These are phyloP conservation scores for Noctuana brunneofusca DNA, from an alignment of 2,888 invertebrate genomes.

Conservation along the genomic window DNA sequence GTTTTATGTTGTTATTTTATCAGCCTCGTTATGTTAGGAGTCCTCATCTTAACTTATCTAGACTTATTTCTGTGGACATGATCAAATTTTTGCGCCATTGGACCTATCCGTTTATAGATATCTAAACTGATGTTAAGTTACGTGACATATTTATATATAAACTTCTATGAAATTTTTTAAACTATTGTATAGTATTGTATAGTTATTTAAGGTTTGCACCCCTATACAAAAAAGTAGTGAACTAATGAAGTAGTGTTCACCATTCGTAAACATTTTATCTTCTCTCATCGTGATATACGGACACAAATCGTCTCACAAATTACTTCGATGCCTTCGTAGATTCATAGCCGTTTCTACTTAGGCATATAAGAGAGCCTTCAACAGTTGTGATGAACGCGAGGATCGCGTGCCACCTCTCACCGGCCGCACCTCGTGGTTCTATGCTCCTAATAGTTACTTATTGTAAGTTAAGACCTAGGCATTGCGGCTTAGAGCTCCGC, in stretches of 20 bases:
- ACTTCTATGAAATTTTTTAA: too few species aligned
- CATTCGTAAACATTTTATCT: not conserved
- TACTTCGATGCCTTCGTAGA: slow-evolving; percentile 6
- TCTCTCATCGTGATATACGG: slow-evolving; percentile 11
- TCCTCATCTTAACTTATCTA: too few species aligned
- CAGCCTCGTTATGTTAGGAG: too few species aligned
- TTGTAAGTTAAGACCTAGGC: not conserved
- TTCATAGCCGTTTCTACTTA: slow-evolving; percentile 22
- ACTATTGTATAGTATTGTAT: too few species aligned
- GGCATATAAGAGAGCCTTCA: slow-evolving; percentile 37
- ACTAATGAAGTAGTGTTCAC: not conserved
- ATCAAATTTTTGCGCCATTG: too few species aligned
- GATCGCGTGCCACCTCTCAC: slow-evolving; percentile 56
- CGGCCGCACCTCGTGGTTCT: slow-evolving; percentile 56
- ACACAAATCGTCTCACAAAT: slow-evolving; percentile 5
- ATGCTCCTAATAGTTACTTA: not conserved
- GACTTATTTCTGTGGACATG: too few species aligned
- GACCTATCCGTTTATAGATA: too few species aligned
- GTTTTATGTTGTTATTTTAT: too few species aligned
- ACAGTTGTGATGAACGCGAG: slow-evolving; percentile 54
- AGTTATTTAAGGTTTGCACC: too few species aligned
- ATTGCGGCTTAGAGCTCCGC: not conserved
- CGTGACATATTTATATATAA: too few species aligned
- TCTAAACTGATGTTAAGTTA: too few species aligned
- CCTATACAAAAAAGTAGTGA: too few species aligned